Conservation (phyloP, 37 sponge, comb jelly and placozoan species). For the Hormiphora californensis region DNA sequence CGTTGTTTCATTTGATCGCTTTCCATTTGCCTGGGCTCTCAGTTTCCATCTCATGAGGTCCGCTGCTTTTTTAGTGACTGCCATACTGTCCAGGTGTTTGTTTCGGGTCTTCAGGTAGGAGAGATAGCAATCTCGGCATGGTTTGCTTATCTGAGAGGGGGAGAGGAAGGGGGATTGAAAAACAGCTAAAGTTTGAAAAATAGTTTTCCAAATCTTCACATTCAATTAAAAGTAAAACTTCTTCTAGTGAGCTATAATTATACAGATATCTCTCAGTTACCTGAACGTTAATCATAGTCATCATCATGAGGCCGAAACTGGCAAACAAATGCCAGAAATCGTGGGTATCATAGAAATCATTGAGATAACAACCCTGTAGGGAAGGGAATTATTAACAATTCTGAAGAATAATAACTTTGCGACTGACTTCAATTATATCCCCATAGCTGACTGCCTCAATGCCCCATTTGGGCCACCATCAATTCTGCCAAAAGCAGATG, state of each 20-base stretch:
- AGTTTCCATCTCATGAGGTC: no score
- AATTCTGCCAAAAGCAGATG: no score
- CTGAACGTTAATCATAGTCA: slow-evolving; percentile 19
- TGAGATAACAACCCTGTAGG: slow-evolving; percentile 2
- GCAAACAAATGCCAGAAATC: slow-evolving; percentile 52
- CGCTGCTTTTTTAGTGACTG: no score
- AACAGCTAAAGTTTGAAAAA: neutral
- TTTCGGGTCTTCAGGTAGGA: neutral
- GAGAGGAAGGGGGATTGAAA: neutral
- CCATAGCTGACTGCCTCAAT: no score
- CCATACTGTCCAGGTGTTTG: no score
- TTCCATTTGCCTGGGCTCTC: no score
- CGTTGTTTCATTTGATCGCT: no score
- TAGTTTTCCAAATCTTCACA: neutral
- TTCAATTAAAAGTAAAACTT: neutral
- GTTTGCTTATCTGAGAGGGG: neutral
- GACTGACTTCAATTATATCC: no score
- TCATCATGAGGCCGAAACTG: slow-evolving; percentile 35
- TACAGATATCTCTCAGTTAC: neutral
- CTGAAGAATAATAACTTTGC: no score
- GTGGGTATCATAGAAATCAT: slow-evolving; percentile 41
- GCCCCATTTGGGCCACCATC: no score
- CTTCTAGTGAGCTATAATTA: neutral
- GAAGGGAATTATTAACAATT: no score
- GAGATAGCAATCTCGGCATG: slow-evolving; percentile 29